These are phyloP conservation scores for Nerophis lumbriciformis DNA, from an alignment of 2,113 vertebrate species.

Conservation along the genomic window DNA sequence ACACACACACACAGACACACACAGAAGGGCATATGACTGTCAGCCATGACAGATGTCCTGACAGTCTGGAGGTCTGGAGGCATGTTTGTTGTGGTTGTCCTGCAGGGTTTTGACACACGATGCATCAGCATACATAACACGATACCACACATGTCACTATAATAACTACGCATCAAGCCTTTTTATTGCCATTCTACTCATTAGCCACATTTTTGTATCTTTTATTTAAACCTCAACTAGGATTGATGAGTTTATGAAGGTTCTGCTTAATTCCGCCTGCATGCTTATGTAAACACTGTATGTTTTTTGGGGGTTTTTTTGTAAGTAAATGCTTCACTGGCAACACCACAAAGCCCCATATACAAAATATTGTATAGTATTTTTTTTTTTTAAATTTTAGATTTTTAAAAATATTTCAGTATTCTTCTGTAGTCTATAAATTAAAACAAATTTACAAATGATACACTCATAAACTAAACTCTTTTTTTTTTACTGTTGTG, in stretches of 20 bases:
- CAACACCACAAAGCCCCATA: no score
- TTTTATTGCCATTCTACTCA: conserved; percentile 14
- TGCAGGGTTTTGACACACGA: conserved; percentile 65
- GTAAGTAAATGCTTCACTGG: no score
- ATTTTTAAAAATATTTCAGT: no score
- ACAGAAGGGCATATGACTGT: conserved; percentile 64
- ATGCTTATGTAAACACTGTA: no score
- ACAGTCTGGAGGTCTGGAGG: conserved; percentile 72
- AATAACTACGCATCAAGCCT: background rate
- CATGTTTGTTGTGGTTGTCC: conserved; percentile 59
- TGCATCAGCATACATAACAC: conserved; percentile 63
- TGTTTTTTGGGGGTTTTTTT: no score
- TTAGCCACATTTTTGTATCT: background rate
- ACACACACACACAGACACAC: conserved; percentile 11
- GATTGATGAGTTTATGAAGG: background rate
- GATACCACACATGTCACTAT: conserved; percentile 39
- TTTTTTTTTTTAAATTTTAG: no score
- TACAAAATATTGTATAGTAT: no score
- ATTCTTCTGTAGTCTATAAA: no score
- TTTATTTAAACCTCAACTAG: background rate
- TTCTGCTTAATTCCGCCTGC: background rate
- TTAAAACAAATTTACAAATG: no score
- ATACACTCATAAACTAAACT: no score
- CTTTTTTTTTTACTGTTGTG: no score
- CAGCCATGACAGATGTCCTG: conserved; percentile 72